Evolutionary conservation across 2,797 vertebrate genomes (phyloP).

Genomic region (Brachyrhaphis roseni): DNA sequence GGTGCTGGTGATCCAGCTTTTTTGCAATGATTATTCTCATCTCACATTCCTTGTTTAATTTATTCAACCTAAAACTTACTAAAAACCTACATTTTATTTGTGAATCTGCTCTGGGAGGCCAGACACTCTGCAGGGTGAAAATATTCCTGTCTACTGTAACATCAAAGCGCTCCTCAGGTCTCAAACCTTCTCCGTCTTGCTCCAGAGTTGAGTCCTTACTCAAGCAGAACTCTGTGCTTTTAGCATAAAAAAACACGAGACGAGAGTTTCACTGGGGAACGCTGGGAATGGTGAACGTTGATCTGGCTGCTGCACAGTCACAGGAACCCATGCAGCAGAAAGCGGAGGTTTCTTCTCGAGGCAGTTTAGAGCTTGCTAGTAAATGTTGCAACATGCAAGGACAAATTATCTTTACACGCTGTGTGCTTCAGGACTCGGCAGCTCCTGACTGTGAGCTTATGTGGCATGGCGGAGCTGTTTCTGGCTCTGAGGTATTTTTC

Average conservation of each 20-base stretch:
- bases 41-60: neutral
- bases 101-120: neutral
- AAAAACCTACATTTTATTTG: neutral
- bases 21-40: neutral
- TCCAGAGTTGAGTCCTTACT: neutral
- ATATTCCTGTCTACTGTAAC: neutral
- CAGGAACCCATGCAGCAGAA: slow-evolving; percentile 11
- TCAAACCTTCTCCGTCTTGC: neutral
- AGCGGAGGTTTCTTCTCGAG: slow-evolving; percentile 41
- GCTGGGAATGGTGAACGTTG: slow-evolving; percentile 2
- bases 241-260: slow-evolving; percentile 2
- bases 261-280: neutral
- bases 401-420: slow-evolving; percentile 47
- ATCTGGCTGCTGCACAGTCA: slow-evolving; percentile 9
- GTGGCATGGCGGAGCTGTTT: slow-evolving; percentile 37
- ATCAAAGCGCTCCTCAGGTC: neutral
- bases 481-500: slow-evolving; percentile 44
- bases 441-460: slow-evolving; percentile 39
- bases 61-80: neutral
- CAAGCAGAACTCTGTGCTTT: neutral
- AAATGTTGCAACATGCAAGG: slow-evolving; percentile 34
- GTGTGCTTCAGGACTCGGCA: slow-evolving; percentile 31
- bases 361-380: slow-evolving; percentile 38
- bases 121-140: neutral
- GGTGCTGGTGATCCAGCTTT: neutral